Conservation (phyloP, 2,888 invertebrate species). For the Actias luna region DNA sequence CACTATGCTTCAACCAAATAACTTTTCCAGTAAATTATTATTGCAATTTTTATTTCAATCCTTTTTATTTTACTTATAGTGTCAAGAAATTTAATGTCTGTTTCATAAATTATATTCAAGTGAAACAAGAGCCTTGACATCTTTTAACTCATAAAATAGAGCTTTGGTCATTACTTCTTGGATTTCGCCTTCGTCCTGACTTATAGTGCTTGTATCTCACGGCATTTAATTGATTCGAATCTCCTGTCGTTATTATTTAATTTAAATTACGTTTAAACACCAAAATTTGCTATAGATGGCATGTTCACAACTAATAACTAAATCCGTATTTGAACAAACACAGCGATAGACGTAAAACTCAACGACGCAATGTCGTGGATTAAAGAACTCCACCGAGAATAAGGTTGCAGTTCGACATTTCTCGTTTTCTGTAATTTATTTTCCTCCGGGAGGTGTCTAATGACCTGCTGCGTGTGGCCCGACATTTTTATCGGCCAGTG, state of each 20-base stretch:
- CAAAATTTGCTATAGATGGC: constrained; percentile 37
- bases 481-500: constrained; percentile 77
- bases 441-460: constrained; percentile 78
- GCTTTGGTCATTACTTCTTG: constrained; percentile 64
- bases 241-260: constrained; percentile 43
- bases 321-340: constrained; percentile 13
- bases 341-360: constrained; percentile 32
- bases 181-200: constrained; percentile 65
- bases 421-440: constrained; percentile 81
- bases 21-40: neutral
- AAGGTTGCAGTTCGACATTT: constrained; percentile 69
- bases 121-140: constrained; percentile 39
- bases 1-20: neutral
- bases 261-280: constrained; percentile 23
- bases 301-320: neutral
- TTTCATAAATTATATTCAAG: constrained; percentile 1
- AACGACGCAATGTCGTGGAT: constrained; percentile 24
- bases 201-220: constrained; percentile 69
- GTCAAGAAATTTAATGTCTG: neutral
- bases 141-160: constrained; percentile 60
- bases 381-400: constrained; percentile 48
- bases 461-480: constrained; percentile 79
- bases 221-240: constrained; percentile 68
- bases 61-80: neutral
- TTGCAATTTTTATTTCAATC: neutral